Conservation (phyloP, 2,797 vertebrate genomes). For the Coendou prehensilis region DNA sequence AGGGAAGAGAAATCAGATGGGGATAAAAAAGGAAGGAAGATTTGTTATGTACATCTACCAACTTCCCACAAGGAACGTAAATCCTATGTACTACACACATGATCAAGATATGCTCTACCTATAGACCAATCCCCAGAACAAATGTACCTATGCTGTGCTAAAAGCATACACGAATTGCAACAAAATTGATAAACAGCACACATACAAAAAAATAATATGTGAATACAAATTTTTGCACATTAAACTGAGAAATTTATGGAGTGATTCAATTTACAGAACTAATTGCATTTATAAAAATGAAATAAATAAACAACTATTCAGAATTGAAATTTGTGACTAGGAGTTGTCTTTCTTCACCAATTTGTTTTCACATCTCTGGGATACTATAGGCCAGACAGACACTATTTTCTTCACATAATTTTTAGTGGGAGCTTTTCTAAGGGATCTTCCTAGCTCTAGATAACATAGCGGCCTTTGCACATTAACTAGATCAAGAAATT, state of each 20-base stretch:
- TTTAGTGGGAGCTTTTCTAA: conserved; percentile 7
- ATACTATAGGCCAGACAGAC: neutral
- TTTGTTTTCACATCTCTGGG: neutral
- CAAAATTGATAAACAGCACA: neutral
- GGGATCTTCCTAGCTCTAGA: neutral
- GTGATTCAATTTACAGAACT: neutral
- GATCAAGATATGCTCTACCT: neutral
- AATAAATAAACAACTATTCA: conserved; percentile 24
- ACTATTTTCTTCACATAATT: neutral
- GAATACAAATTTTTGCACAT: neutral
- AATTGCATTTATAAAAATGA: neutral
- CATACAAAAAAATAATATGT: neutral
- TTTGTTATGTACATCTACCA: neutral
- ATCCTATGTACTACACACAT: neutral
- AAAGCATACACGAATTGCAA: neutral
- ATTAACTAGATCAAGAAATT: conserved; percentile 15
- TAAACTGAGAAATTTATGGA: neutral
- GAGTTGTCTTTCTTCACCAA: neutral
- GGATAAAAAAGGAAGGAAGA: neutral
- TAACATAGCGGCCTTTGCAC: neutral
- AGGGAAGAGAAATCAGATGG: neutral
- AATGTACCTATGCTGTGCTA: neutral
- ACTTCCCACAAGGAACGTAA: neutral
- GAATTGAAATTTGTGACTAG: neutral
- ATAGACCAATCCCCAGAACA: neutral